Evolutionary conservation across 2,888 invertebrate genomes (phyloP).

Genomic region (Nezara viridula): DNA sequence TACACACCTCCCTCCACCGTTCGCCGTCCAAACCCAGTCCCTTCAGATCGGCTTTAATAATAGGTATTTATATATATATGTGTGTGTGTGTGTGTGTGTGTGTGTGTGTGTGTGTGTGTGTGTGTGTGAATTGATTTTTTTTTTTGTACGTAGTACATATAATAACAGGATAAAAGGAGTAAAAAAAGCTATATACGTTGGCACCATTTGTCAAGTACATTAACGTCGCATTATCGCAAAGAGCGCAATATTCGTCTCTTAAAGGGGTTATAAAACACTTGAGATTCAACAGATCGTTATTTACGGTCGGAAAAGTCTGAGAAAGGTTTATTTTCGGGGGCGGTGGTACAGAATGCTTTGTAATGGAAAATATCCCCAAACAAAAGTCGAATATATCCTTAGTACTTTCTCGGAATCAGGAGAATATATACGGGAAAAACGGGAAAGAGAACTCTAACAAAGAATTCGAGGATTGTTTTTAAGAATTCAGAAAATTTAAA

Average conservation of each 20-base stretch:
- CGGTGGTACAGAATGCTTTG: slow-evolving; percentile 2
- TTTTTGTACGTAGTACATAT: not conserved
- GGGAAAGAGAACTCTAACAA: not conserved
- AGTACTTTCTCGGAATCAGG: not conserved
- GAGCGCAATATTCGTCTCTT: slow-evolving; percentile 1
- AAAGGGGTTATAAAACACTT: slow-evolving; percentile 1
- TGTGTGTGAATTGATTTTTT: no score
- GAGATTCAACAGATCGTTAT: slow-evolving; percentile 1
- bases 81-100: no score
- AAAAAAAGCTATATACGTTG: not conserved
- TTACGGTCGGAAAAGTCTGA: not conserved
- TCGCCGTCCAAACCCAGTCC: no score
- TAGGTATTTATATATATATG: no score
- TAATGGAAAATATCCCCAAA: not conserved
- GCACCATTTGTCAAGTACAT: slow-evolving; percentile 1
- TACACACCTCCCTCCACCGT: no score
- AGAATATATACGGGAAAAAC: not conserved
- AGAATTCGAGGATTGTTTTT: not conserved
- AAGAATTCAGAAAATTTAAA: slow-evolving; percentile 10
- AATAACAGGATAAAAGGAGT: not conserved
- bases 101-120: no score
- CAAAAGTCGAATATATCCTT: not conserved
- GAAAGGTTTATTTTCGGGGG: not conserved
- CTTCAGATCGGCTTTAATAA: no score
- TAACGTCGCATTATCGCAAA: not conserved